A percentile compares a stretch with the other conserved stretches of the same genome.
Conservation (phyloP, 2,113 vertebrate genomes). For the Pollimyrus isidori region DNA sequence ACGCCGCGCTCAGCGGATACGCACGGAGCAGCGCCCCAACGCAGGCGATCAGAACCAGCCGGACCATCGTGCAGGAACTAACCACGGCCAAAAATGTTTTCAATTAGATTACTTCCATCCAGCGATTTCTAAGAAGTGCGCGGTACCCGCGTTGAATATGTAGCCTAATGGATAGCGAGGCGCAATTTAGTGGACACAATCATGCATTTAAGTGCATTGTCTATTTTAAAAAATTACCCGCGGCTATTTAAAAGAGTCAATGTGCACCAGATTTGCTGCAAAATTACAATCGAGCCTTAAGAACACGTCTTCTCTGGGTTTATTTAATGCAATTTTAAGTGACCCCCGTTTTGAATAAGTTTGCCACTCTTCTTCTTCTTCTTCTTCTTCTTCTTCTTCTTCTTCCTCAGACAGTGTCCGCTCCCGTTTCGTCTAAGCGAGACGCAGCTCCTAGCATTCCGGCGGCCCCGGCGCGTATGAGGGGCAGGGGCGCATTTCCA, state of each 20-base stretch:
- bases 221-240: background rate
- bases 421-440: background rate
- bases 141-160: background rate
- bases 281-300: background rate
- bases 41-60: slow-evolving; percentile 34
- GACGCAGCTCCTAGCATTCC: background rate
- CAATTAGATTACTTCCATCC: background rate
- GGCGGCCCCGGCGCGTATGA: slow-evolving; percentile 7
- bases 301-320: background rate
- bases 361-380: background rate
- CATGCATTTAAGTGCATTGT: background rate
- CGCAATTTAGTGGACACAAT: background rate
- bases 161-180: background rate
- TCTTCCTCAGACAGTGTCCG: background rate
- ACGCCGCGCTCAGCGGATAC: slow-evolving; percentile 38
- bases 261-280: background rate
- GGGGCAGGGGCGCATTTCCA: slow-evolving; percentile 17
- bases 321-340: background rate
- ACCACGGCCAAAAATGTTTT: background rate
- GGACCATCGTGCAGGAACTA: slow-evolving; percentile 42
- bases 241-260: background rate
- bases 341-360: background rate
- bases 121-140: background rate
- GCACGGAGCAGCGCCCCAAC: slow-evolving; percentile 44
- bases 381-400: background rate